Conservation (phyloP, 2,113 vertebrate species). For the Notothenia rossii region DNA sequence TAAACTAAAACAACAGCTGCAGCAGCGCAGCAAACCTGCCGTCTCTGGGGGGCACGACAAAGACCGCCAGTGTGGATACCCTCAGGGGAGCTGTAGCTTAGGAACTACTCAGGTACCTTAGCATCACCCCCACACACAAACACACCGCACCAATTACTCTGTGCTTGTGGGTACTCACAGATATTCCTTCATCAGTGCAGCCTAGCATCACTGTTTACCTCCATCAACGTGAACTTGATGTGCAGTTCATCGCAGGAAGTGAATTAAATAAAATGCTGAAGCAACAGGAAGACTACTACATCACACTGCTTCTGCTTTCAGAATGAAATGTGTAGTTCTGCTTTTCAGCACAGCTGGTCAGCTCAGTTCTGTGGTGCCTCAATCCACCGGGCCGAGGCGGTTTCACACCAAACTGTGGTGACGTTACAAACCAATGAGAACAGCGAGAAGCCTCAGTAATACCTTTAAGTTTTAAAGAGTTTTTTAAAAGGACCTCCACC, state of each 20-base stretch:
- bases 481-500: no score
- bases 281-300: constrained; percentile 77
- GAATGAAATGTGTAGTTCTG: constrained; percentile 41
- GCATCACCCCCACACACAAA: constrained; percentile 23
- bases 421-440: neutral
- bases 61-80: constrained; percentile 79
- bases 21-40: constrained; percentile 80
- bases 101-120: constrained; percentile 72
- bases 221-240: neutral
- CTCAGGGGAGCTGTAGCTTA: constrained; percentile 78
- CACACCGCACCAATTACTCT: constrained; percentile 1
- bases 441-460: neutral
- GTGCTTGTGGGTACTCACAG: neutral
- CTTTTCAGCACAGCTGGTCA: constrained; percentile 64
- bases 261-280: constrained; percentile 63
- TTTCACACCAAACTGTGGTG: constrained; percentile 13
- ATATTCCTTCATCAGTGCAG: neutral
- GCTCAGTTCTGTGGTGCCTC: neutral
- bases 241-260: constrained; percentile 64
- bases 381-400: neutral
- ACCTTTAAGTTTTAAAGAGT: neutral
- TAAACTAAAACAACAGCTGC: constrained; percentile 91
- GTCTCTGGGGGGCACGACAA: constrained; percentile 85
- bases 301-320: constrained; percentile 68
- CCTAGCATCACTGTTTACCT: neutral